Percentiles rank a stretch among this genome's conserved stretches.
Conservation (phyloP, 2,888 invertebrate species). For the Nomada ruficornis region DNA sequence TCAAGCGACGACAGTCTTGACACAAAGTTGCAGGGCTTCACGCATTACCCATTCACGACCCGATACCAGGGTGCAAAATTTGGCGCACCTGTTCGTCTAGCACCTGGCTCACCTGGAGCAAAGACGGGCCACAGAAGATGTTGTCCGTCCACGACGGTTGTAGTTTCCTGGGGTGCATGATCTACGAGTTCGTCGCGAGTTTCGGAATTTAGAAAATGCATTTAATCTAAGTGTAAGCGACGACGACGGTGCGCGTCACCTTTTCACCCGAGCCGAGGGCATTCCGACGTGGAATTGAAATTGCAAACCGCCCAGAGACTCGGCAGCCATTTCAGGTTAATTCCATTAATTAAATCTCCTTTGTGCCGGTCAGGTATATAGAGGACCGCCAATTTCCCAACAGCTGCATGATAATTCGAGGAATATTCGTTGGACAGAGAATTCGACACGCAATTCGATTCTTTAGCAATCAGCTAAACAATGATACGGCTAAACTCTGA, state of each 20-base stretch:
- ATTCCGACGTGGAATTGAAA: slow-evolving; percentile 72
- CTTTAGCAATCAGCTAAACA: slow-evolving; percentile 62
- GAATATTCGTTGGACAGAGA: slow-evolving; percentile 42
- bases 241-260: slow-evolving; percentile 59
- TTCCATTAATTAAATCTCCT: slow-evolving; percentile 74
- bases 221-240: slow-evolving; percentile 67
- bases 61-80: neutral
- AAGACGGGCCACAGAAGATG: slow-evolving; percentile 43
- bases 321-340: slow-evolving; percentile 68
- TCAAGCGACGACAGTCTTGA: neutral
- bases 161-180: slow-evolving; percentile 42
- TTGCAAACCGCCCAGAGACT: slow-evolving; percentile 64
- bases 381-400: slow-evolving; percentile 57
- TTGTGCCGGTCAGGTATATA: slow-evolving; percentile 62
- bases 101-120: neutral
- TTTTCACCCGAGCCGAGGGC: slow-evolving; percentile 58
- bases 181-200: slow-evolving; percentile 60
- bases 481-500: slow-evolving; percentile 49
- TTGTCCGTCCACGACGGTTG: slow-evolving; percentile 30
- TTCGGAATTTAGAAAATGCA: slow-evolving; percentile 74
- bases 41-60: neutral
- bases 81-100: neutral
- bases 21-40: slow-evolving; percentile 4
- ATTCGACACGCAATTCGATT: slow-evolving; percentile 62
- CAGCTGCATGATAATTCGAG: slow-evolving; percentile 56